Base-by-base conservation (phyloP, 2,888 invertebrate species). In the Ditylenchus weischeri region DNA sequence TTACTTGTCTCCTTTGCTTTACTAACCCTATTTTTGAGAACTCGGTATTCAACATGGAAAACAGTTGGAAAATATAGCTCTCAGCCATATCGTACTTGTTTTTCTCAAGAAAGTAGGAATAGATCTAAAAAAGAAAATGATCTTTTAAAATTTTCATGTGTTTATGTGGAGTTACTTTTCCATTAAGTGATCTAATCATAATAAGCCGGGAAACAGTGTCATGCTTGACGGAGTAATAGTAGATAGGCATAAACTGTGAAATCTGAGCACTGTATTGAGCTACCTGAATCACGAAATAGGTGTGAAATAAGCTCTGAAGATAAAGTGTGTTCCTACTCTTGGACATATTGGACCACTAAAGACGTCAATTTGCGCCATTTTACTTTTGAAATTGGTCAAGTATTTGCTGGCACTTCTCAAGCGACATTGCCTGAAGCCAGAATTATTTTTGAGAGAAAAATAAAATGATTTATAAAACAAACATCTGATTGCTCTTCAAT, bases 131-230 rank as follows among this genome's bases (percentile, higher is more conserved):
- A 38, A 8, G 13, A 62, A 47, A 47, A 43, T 61, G 6, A 47
- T 8, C 10, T 19, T 43, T n/a, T n/a, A 61, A 59, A 1, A 21
- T 59, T 59, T 29, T 36, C 29, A 13, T 59, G 23, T 50, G n/a
- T 50, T 50, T 18, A 4, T 19, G 50, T 36, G 43, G 29, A 23
- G 35, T 13, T 59, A 69, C 63, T 57, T 72, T 72, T 58, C 72
- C 72, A 61, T 74, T 74, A 35, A 75, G 63, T 13, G 72, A 70
- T 2, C 75, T 59, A 18, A 72, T 58, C 13, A 57, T 48, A n/a
- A 72, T 57, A 21, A 74, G 21, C 18, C 69, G 57, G 29, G 48
- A 58, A 10, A 73, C 65, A 29, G 60, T 57, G 36, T 64, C 63
- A 43, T 57, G 57, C 35, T 65, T 69, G 11, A 65, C 57, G 35